A percentile compares a stretch with the other conserved stretches of the same genome.
Conservation (phyloP, 1,140 invertebrate genomes). For the Matsumurasca onukii region DNA sequence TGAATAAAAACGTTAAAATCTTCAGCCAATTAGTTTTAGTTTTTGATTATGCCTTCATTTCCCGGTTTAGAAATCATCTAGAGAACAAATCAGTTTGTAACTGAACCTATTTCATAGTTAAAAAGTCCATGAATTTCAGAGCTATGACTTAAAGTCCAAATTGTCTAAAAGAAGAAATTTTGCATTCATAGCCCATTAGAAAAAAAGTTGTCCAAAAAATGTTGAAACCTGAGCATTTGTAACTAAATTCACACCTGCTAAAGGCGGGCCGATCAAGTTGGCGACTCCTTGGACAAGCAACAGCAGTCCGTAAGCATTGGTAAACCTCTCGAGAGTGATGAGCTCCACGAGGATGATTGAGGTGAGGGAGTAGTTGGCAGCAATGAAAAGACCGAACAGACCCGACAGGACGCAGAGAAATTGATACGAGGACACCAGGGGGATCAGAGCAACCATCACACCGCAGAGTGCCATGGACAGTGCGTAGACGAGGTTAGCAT, state of each 20-base stretch:
- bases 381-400: conserved; percentile 81
- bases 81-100: too few relatives aligned
- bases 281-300: conserved; percentile 86
- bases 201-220: too few relatives aligned
- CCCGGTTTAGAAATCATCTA: too few relatives aligned
- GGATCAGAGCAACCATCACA: conserved; percentile 66
- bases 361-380: conserved; percentile 84
- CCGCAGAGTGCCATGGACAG: conserved; percentile 78
- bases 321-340: conserved; percentile 82
- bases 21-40: too few relatives aligned
- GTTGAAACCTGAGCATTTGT: too few relatives aligned
- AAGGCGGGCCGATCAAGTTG: conserved; percentile 82
- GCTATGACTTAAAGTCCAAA: too few relatives aligned
- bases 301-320: conserved; percentile 85
- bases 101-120: too few relatives aligned
- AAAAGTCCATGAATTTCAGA: too few relatives aligned
- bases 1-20: too few relatives aligned
- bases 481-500: conserved; percentile 73
- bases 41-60: too few relatives aligned
- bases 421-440: conserved; percentile 60
- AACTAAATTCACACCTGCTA: conserved; percentile 62
- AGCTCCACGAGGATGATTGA: conserved; percentile 84
- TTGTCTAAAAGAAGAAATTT: too few relatives aligned
- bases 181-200: too few relatives aligned
- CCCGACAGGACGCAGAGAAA: conserved; percentile 63